phyloP scores from a whole-genome alignment of 1,140 invertebrate species.

The Heterodera carotae region DNA sequence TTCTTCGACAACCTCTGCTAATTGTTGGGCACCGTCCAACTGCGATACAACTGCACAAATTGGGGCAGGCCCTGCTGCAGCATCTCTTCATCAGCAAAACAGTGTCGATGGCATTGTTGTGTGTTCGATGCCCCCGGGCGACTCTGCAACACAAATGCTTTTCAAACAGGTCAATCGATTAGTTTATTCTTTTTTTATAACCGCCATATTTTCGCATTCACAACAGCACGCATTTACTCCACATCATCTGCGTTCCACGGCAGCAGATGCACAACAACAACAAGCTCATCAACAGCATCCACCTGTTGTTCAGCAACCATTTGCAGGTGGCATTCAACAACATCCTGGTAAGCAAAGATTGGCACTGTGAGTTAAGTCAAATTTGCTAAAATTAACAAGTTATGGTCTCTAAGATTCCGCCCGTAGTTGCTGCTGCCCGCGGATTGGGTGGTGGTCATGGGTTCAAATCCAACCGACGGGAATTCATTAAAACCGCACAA shows the following conservation, averaged over 20 bases:
- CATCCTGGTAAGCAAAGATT: too few species aligned
- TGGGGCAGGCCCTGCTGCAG: background rate
- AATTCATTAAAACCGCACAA: too few species aligned
- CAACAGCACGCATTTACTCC: background rate
- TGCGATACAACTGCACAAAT: background rate
- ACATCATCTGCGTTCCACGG: background rate
- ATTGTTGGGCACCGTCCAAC: constrained; percentile 1
- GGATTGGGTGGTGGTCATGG: too few species aligned
- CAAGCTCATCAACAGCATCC: background rate
- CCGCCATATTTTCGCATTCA: background rate
- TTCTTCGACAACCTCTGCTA: constrained; percentile 1
- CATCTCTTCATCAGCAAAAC: background rate
- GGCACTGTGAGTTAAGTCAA: too few species aligned
- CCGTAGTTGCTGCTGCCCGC: too few species aligned
- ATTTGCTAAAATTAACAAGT: too few species aligned
- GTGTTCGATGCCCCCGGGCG: background rate
- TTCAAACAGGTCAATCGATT: background rate
- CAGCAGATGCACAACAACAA: too few species aligned
- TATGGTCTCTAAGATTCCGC: too few species aligned
- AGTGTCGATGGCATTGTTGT: background rate
- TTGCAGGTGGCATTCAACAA: background rate
- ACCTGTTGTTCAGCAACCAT: background rate
- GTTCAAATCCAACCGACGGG: too few species aligned
- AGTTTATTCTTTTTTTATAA: background rate
- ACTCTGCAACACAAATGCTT: constrained; percentile 2